Conservation (phyloP, 2,797 vertebrate species). For the Propithecus perrieri region DNA sequence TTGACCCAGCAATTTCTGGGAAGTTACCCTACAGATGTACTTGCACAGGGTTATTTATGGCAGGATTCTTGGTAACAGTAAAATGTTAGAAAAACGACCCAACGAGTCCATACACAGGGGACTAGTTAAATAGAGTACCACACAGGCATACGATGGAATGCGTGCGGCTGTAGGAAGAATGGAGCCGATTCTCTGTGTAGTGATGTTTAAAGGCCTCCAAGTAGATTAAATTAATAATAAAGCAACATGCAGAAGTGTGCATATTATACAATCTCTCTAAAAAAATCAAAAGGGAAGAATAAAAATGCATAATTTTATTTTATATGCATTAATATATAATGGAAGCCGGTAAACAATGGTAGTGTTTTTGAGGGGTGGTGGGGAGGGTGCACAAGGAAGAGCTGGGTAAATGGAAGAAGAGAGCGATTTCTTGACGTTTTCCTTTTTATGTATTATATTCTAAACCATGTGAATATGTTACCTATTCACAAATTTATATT, state of each 20-base stretch:
- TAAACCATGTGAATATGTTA: neutral
- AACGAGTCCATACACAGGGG: neutral
- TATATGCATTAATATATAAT: neutral
- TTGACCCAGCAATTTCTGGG: neutral
- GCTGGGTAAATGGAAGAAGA: neutral
- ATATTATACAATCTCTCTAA: neutral
- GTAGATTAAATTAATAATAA: neutral
- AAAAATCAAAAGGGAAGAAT: neutral
- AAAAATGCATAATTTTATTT: neutral
- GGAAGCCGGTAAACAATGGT: neutral
- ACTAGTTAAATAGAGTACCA: neutral
- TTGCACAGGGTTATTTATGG: neutral
- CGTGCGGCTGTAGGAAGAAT: rapidly evolving
- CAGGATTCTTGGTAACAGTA: neutral
- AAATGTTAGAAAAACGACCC: neutral
- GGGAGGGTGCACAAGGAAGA: rapidly evolving
- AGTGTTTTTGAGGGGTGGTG: rapidly evolving
- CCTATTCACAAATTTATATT: neutral
- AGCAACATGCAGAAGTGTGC: neutral
- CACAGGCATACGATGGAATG: rapidly evolving
- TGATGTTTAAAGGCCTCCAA: rapidly evolving
- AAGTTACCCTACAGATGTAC: neutral
- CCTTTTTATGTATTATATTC: neutral
- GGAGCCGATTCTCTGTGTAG: rapidly evolving
- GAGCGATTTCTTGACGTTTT: neutral